Percentiles rank a stretch among this genome's conserved stretches.
phyloP scores from a whole-genome alignment of 1,140 invertebrate genomes.

The Drosophila ananassae region DNA sequence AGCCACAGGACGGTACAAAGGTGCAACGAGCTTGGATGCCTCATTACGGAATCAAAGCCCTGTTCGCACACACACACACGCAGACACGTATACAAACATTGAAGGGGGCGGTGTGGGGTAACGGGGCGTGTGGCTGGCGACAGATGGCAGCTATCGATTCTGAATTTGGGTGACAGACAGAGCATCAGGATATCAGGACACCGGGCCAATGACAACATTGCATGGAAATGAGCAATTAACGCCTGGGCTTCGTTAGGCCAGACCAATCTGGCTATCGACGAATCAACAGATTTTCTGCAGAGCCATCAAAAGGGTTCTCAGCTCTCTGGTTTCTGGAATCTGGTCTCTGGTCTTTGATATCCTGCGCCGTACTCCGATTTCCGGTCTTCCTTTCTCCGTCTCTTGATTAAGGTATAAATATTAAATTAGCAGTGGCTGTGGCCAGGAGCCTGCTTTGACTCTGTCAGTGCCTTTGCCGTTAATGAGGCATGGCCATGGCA shows the following conservation, averaged over 20 bases:
- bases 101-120: not conserved
- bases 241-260: constrained; percentile 60
- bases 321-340: not conserved
- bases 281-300: constrained; percentile 65
- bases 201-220: constrained; percentile 45
- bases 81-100: constrained; percentile 16
- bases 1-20: constrained; percentile 53
- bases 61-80: constrained; percentile 39
- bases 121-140: constrained; percentile 41
- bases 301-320: constrained; percentile 52
- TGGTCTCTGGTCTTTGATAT: not conserved
- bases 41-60: constrained; percentile 79
- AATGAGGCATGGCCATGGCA: constrained; percentile 66
- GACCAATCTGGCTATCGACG: constrained; percentile 40
- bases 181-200: constrained; percentile 11
- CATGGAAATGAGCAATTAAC: constrained; percentile 77
- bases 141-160: constrained; percentile 77
- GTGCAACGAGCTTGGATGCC: constrained; percentile 61
- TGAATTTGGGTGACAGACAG: constrained; percentile 65
- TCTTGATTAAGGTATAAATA: constrained; percentile 82
- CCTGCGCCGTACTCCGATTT: not conserved
- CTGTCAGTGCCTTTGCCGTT: constrained; percentile 39
- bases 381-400: constrained; percentile 20
- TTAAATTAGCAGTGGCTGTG: constrained; percentile 65
- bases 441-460: constrained; percentile 17